Conservation (phyloP, 2,888 invertebrate species). For the Mythimna ferrago region DNA sequence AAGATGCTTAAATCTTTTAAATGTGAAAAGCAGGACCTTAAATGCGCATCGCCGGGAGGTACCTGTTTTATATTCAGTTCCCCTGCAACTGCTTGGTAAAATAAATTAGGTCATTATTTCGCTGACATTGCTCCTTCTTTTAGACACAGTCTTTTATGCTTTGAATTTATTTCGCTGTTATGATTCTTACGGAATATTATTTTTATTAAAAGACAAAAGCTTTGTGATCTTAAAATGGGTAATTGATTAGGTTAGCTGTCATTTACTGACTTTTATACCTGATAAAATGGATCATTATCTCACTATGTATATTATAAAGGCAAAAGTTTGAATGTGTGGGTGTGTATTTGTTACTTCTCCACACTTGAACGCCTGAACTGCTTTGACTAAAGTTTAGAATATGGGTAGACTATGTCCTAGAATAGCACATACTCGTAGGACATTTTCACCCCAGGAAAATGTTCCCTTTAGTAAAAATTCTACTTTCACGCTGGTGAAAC, state of each 20-base stretch:
- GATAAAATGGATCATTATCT: too few relatives aligned
- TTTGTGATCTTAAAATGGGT: not conserved
- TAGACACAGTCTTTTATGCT: constrained; percentile 32
- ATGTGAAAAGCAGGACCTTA: constrained; percentile 29
- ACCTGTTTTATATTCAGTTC: constrained; percentile 54
- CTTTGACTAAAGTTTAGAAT: too few relatives aligned
- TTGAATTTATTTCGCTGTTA: constrained; percentile 41
- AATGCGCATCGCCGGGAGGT: constrained; percentile 40
- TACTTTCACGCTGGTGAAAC: too few relatives aligned
- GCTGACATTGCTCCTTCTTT: constrained; percentile 51
- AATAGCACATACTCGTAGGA: too few relatives aligned
- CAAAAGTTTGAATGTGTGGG: too few relatives aligned
- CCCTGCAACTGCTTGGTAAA: constrained; percentile 53
- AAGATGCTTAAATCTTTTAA: constrained; percentile 34
- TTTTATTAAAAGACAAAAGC: constrained; percentile 3
- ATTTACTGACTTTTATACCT: not conserved
- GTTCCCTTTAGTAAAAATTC: too few relatives aligned
- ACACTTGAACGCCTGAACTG: too few relatives aligned
- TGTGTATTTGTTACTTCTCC: too few relatives aligned
- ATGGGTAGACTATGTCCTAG: too few relatives aligned
- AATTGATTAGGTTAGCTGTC: not conserved
- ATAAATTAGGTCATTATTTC: constrained; percentile 61
- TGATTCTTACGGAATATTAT: constrained; percentile 27
- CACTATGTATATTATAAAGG: too few relatives aligned
- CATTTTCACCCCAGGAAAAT: too few relatives aligned